Evolutionary conservation across 1,140 invertebrate genomes (phyloP).

Genomic region (Protaetia brevitarsis): DNA sequence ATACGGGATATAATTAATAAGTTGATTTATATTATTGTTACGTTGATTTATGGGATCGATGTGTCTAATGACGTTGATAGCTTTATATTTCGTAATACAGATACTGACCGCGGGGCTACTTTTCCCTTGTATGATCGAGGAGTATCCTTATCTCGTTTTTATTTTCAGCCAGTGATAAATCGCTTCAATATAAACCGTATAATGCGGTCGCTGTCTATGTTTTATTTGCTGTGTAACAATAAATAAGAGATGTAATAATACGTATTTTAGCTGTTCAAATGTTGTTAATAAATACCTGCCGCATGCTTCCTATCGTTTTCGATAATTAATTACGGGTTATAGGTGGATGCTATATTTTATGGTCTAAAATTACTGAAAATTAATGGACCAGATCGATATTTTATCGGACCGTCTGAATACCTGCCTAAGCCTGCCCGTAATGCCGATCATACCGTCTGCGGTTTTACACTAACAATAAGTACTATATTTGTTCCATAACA

Average conservation of each 20-base stretch:
- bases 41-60: slow-evolving; percentile 21
- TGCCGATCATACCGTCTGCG: too few relatives aligned
- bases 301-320: background rate
- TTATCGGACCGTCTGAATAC: background rate
- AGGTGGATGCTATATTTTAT: background rate
- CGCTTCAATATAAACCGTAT: background rate
- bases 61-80: slow-evolving; percentile 21
- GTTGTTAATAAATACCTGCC: background rate
- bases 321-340: slow-evolving; percentile 14
- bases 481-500: too few relatives aligned
- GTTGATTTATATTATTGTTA: slow-evolving; percentile 27
- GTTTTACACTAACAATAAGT: too few relatives aligned
- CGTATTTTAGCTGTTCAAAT: background rate
- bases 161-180: background rate
- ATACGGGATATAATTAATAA: slow-evolving; percentile 23
- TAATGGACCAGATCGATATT: background rate
- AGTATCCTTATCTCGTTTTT: slow-evolving; percentile 4
- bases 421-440: too few relatives aligned
- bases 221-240: slow-evolving; percentile 4
- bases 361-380: background rate
- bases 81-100: slow-evolving; percentile 26
- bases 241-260: background rate
- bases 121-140: background rate
- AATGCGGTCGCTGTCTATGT: background rate
- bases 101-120: slow-evolving; percentile 8